Evolutionary conservation across 1,140 invertebrate genomes (phyloP).

Genomic region (Drosophila setifemur): DNA sequence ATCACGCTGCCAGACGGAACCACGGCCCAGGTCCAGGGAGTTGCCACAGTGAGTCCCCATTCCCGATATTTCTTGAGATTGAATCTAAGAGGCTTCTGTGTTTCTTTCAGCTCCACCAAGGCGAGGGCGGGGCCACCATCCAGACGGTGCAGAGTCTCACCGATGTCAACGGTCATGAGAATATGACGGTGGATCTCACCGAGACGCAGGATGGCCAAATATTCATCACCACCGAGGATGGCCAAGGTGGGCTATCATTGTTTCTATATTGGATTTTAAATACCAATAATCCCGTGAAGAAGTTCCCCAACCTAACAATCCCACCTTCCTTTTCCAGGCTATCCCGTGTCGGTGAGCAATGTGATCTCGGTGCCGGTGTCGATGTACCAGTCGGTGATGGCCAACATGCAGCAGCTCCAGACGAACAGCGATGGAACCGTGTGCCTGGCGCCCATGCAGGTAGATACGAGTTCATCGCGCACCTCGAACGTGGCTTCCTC

Average conservation of each 20-base stretch:
- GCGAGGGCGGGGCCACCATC: constrained; percentile 87
- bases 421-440: constrained; percentile 90
- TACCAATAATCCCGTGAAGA: too few species aligned
- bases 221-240: constrained; percentile 96
- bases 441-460: constrained; percentile 92
- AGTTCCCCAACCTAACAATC: too few species aligned
- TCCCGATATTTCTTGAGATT: neutral
- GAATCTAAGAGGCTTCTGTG: neutral
- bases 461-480: constrained; percentile 81
- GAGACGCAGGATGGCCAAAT: constrained; percentile 97
- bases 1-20: constrained; percentile 98
- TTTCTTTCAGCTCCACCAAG: constrained; percentile 88
- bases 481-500: neutral
- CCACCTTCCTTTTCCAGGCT: constrained; percentile 84
- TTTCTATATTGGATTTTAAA: too few species aligned
- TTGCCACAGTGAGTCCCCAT: constrained; percentile 88
- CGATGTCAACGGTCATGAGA: constrained; percentile 86
- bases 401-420: constrained; percentile 92
- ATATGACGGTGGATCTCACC: constrained; percentile 92
- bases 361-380: constrained; percentile 98
- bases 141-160: constrained; percentile 89
- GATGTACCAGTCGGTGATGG: constrained; percentile 98
- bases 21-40: constrained; percentile 95
- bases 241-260: constrained; percentile 87
- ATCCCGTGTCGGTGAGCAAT: constrained; percentile 94